Evolutionary conservation across 2,113 vertebrate species (phyloP).

Genomic region (Agelaius phoeniceus): DNA sequence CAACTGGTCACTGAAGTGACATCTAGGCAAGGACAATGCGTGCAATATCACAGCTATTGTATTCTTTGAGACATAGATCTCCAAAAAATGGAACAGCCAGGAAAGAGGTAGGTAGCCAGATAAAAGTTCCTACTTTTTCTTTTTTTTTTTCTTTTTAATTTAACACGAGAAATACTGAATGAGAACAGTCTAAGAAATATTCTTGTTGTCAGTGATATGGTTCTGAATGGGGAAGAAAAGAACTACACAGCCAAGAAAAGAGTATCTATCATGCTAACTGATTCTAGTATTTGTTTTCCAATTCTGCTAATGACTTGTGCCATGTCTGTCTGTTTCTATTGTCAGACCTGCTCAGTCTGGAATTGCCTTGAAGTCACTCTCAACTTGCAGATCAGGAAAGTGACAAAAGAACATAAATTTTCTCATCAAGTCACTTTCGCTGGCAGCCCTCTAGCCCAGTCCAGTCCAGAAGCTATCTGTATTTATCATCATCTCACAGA

Average conservation of each 20-base stretch:
- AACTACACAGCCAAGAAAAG: not conserved
- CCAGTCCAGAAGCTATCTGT: not conserved
- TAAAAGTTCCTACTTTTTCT: not conserved
- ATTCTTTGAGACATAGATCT: not conserved
- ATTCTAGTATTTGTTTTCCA: not conserved
- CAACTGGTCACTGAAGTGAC: not conserved
- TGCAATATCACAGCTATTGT: not conserved
- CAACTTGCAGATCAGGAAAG: not conserved
- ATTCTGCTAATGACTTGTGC: not conserved
- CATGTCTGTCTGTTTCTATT: not conserved
- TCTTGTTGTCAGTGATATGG: not conserved
- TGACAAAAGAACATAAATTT: not conserved
- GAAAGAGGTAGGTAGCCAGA: not conserved
- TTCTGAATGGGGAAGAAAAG: not conserved
- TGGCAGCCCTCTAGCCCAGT: not conserved
- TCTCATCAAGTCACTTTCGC: not conserved
- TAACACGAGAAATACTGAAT: not conserved
- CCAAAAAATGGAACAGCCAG: not conserved
- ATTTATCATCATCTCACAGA: not conserved
- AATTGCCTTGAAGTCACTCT: not conserved
- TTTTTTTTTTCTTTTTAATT: not conserved
- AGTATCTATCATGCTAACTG: not conserved
- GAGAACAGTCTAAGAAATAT: not conserved
- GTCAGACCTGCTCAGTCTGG: not conserved
- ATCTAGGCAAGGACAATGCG: not conserved